A percentile compares a stretch with the other conserved stretches of the same genome.
phyloP scores from a whole-genome alignment of 2,797 vertebrate species.

The Phataginus tricuspis region DNA sequence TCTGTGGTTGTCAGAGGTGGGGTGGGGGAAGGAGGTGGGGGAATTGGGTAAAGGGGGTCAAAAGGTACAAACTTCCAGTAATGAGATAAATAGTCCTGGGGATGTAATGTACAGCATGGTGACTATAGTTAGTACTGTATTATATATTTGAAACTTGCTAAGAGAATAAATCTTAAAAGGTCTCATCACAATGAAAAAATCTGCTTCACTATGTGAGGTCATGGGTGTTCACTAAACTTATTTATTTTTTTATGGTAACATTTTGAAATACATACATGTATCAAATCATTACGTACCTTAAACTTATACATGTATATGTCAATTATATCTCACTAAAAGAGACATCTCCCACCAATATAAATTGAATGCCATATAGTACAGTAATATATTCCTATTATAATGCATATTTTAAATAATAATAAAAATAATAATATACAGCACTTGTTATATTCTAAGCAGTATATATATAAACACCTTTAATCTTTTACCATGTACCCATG shows the following conservation, averaged over 20 bases:
- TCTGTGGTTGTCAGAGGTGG: background rate
- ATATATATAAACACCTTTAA: background rate
- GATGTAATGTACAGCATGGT: background rate
- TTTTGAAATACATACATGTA: background rate
- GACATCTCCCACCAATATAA: slow-evolving; percentile 19
- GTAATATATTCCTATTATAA: background rate
- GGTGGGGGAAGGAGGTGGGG: background rate
- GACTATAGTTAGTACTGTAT: background rate
- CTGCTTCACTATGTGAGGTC: background rate
- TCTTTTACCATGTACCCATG: background rate
- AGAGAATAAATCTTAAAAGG: background rate
- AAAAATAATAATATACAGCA: background rate
- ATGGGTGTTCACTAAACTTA: background rate
- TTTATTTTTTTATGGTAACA: background rate
- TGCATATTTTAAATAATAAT: background rate
- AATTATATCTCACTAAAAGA: background rate
- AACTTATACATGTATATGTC: background rate
- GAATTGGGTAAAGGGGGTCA: background rate
- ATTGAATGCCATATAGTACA: background rate
- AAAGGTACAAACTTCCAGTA: background rate
- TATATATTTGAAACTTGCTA: background rate
- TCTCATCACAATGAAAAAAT: background rate
- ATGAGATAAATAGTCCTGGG: background rate
- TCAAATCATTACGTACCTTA: background rate
- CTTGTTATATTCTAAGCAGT: background rate